Evolutionary conservation across 2,797 vertebrate species (phyloP).

Genomic region (Balearica regulorum): DNA sequence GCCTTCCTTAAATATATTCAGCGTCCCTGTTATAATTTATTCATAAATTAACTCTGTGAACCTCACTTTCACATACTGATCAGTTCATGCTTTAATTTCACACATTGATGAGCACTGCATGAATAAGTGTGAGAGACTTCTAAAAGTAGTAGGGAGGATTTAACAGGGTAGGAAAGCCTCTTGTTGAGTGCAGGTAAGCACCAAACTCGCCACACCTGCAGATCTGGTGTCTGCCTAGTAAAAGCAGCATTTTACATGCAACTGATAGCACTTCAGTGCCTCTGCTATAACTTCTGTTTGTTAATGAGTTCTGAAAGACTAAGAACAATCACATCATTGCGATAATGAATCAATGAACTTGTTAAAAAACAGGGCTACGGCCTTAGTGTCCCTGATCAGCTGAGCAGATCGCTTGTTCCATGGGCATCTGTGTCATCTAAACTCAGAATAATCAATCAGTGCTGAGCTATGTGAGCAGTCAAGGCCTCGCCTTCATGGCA

Average conservation of each 20-base stretch:
- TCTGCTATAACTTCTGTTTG: neutral
- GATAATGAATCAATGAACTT: neutral
- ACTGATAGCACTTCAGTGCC: neutral
- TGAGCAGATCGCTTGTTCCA: neutral
- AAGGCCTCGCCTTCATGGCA: neutral
- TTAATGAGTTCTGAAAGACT: neutral
- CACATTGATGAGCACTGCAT: neutral
- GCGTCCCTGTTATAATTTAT: constrained; percentile 11
- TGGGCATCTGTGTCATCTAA: neutral
- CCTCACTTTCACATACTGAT: constrained; percentile 2
- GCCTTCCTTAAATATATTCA: neutral
- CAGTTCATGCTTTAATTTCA: constrained; percentile 40
- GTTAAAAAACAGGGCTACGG: neutral
- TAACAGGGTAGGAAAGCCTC: neutral
- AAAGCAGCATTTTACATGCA: neutral
- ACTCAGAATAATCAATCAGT: neutral
- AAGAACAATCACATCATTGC: neutral
- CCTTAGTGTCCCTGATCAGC: neutral
- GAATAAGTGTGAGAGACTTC: neutral
- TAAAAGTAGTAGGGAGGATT: constrained; percentile 3
- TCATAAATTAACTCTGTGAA: constrained; percentile 27
- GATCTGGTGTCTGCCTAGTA: neutral
- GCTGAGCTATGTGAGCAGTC: rapidly evolving
- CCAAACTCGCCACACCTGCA: neutral
- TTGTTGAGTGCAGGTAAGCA: neutral